Percentiles rank a stretch among this genome's conserved stretches.
These are phyloP conservation scores for Eulemur rufifrons DNA, from an alignment of 2,113 vertebrate species.

Conservation along the genomic window DNA sequence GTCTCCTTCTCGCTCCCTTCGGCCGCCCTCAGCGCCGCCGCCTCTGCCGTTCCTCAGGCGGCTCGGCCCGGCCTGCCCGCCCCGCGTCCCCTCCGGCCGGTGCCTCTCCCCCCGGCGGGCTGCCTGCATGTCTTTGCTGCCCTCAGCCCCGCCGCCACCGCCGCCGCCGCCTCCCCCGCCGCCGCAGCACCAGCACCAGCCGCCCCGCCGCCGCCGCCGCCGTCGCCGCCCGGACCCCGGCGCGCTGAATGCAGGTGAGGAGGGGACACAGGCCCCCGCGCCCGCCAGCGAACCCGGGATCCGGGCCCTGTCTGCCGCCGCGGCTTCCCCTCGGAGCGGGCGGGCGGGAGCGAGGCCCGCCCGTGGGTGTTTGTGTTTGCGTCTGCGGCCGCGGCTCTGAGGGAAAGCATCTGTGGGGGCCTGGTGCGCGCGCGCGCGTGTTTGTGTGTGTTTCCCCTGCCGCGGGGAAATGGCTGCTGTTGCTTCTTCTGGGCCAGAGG, in stretches of 20 bases:
- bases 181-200: conserved; percentile 74
- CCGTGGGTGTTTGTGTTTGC: conserved; percentile 67
- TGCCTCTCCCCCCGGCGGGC: conserved; percentile 79
- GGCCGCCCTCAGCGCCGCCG: neutral
- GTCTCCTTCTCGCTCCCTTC: neutral
- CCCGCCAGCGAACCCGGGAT: neutral
- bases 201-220: conserved; percentile 75
- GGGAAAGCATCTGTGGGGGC: conserved; percentile 48
- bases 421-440: neutral
- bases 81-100: conserved; percentile 75
- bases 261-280: neutral
- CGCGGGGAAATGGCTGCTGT: conserved; percentile 78
- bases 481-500: conserved; percentile 60
- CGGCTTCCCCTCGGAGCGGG: neutral
- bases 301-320: conserved; percentile 2
- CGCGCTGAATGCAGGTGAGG: conserved; percentile 86
- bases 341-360: neutral
- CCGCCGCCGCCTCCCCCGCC: conserved; percentile 74
- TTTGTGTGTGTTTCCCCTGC: conserved; percentile 55
- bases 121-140: conserved; percentile 86
- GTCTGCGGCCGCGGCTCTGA: conserved; percentile 42
- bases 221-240: conserved; percentile 75
- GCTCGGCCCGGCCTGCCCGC: conserved; percentile 75
- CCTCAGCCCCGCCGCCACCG: conserved; percentile 80
- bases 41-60: conserved; percentile 43